Base-by-base conservation (phyloP, 2,888 invertebrate genomes). In the Ptychoptera albimana region DNA sequence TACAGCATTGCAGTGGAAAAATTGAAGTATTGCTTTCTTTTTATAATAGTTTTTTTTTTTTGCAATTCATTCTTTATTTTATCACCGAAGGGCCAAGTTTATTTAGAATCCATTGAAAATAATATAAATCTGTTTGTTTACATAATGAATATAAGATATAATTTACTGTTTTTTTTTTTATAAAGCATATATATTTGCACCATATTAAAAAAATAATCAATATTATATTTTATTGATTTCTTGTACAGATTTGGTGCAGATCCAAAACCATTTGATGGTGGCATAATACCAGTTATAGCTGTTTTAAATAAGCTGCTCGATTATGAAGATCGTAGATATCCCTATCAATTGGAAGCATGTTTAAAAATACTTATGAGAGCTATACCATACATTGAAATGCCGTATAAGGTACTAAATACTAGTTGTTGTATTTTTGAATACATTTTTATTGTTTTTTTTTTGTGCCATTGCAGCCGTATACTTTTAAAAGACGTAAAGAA, bases 321-420 rank as follows among this genome's bases (percentile, higher is more conserved):
- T 50, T 57, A 59, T 47, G 74, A 71, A 47, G 72, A 75, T 45
- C 65, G 72, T 48, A 23, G 23, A 23, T 82, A 81, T 59, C 79
- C 80, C 0, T 77, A 75, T 53, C 80, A 83, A 56, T 60, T 82
- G 44, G 73, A 82, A 0, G 68, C 73, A 3, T 85, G 84, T 57
- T 63, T 85, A 12, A 77, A 75, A 53, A 57, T 85, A 30, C 58
- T 83, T 5, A 56, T 85, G 41, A 70, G 82, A 54, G 77, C 76
- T 5, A 67, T 81, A 11, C 72, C 79, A 2, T 67, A 62, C 47
- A 70, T 80, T 14, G 63, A 62, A 50, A 64, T 77, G 49, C 71
- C 74, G 37, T 63, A 54, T 45, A 61, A 60, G 59, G 65, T 65
- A 11, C 37, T 13, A n/a, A 39, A 31, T 37, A 32, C 34, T 32